Evolutionary conservation across 2,113 vertebrate genomes (phyloP).

Genomic region (Saccopteryx leptura): DNA sequence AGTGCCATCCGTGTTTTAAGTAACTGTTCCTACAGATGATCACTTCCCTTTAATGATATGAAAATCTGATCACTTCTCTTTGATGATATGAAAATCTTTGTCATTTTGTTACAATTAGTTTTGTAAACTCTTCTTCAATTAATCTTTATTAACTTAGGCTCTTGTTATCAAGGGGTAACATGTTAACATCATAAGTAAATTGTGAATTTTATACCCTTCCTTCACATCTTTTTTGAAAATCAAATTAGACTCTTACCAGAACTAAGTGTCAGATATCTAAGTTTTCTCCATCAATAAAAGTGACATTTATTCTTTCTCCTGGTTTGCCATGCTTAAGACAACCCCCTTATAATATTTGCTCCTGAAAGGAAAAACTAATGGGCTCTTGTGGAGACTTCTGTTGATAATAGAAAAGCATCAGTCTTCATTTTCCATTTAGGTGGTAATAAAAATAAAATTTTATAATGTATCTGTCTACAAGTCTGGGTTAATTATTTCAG

Average conservation of each 20-base stretch:
- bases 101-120: not conserved
- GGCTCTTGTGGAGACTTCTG: not conserved
- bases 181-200: conserved; percentile 11
- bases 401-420: conserved; percentile 41
- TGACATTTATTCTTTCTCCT: not conserved
- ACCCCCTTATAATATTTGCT: not conserved
- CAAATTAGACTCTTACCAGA: conserved; percentile 50
- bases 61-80: not conserved
- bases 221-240: conserved; percentile 41
- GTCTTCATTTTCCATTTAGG: conserved; percentile 72
- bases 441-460: conserved; percentile 68
- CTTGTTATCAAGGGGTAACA: not conserved
- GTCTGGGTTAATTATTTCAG: conserved; percentile 63
- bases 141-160: conserved; percentile 27
- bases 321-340: not conserved
- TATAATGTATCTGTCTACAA: conserved; percentile 63
- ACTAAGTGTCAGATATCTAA: not conserved
- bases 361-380: not conserved
- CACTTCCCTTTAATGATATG: not conserved
- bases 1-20: not conserved
- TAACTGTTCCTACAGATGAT: not conserved
- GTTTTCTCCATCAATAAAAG: conserved; percentile 50
- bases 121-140: not conserved
- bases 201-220: not conserved
- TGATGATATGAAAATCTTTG: conserved; percentile 7